Evolutionary conservation across 92 coral and sea anemone species (phyloP).

Genomic region (Phenganax marumi): DNA sequence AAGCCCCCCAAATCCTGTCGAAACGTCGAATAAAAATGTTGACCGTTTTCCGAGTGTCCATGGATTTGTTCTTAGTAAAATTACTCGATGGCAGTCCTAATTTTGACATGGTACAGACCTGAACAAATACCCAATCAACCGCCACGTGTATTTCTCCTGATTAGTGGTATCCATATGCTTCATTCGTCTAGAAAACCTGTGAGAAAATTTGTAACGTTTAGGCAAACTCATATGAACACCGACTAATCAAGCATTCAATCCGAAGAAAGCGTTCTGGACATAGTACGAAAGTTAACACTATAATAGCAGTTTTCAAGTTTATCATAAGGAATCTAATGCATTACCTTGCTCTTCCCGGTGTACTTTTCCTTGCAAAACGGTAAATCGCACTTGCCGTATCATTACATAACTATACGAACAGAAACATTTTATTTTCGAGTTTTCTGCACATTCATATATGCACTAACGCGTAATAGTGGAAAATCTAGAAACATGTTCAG

Average conservation of each 20-base stretch:
- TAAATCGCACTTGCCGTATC: slow-evolving; percentile 62
- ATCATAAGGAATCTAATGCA: neutral
- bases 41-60: too few species aligned
- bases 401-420: slow-evolving; percentile 64
- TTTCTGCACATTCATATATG: neutral
- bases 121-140: slow-evolving; percentile 81
- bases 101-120: slow-evolving; percentile 55
- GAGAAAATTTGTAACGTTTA: neutral
- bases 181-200: slow-evolving; percentile 80
- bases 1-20: too few species aligned
- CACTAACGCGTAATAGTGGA: neutral
- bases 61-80: too few species aligned
- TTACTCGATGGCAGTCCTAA: too few species aligned
- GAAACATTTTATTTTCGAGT: neutral
- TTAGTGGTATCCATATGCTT: slow-evolving; percentile 67
- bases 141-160: slow-evolving; percentile 96
- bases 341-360: slow-evolving; percentile 79
- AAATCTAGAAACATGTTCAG: slow-evolving; percentile 11
- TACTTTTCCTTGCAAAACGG: slow-evolving; percentile 61
- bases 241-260: neutral
- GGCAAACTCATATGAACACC: neutral
- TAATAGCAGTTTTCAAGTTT: neutral
- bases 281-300: neutral
- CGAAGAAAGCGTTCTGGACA: neutral
- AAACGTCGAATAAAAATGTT: too few species aligned